phyloP scores from a whole-genome alignment of 2,888 invertebrate genomes.

The Frankliniella intonsa region DNA sequence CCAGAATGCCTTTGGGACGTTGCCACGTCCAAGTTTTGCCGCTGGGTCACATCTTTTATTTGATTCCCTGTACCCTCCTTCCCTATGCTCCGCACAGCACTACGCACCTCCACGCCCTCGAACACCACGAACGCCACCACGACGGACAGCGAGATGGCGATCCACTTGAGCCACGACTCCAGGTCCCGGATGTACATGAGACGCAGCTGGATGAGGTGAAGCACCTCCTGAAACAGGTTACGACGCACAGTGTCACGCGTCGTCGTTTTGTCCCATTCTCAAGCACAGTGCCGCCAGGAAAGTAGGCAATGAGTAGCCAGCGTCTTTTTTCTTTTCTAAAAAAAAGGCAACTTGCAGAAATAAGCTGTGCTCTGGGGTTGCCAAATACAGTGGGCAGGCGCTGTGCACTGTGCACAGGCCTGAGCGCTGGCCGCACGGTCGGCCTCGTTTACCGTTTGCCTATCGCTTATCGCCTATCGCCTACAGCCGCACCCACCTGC shows the following conservation, averaged over 20 bases:
- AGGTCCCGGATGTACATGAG: conserved; percentile 52
- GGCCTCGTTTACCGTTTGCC: too few relatives aligned
- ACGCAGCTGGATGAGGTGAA: conserved; percentile 52
- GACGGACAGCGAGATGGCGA: conserved; percentile 49
- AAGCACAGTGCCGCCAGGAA: background rate
- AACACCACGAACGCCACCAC: conserved; percentile 46
- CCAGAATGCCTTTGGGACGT: too few relatives aligned
- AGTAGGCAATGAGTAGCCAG: too few relatives aligned
- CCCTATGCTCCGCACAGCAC: background rate
- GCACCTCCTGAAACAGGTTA: conserved; percentile 49
- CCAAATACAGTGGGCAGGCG: too few relatives aligned
- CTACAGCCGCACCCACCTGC: conserved; percentile 48
- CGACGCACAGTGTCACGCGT: too few relatives aligned
- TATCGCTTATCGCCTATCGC: too few relatives aligned
- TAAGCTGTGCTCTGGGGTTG: background rate
- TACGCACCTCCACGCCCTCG: background rate
- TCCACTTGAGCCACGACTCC: conserved; percentile 56
- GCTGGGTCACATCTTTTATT: too few relatives aligned
- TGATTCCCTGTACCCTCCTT: too few relatives aligned
- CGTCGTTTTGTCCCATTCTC: background rate
- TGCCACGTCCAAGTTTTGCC: too few relatives aligned
- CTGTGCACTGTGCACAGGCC: too few relatives aligned
- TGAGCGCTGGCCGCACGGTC: too few relatives aligned
- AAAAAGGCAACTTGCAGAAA: background rate
- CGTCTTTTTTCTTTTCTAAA: too few relatives aligned